These are phyloP conservation scores for Platysteira castanea DNA, from an alignment of 2,113 vertebrate genomes.

Conservation along the genomic window DNA sequence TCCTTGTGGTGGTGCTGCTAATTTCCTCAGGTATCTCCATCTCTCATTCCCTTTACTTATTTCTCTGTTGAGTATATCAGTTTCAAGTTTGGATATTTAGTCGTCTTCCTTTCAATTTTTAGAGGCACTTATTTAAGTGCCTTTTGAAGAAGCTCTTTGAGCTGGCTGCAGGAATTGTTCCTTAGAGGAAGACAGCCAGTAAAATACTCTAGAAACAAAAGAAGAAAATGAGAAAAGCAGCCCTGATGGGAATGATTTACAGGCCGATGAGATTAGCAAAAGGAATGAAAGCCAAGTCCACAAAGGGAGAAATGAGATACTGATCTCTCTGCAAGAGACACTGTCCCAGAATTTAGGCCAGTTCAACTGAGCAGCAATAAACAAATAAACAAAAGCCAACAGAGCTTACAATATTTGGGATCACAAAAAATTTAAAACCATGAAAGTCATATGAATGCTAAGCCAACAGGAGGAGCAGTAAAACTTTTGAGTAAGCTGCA, in stretches of 20 bases:
- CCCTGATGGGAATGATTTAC: not conserved
- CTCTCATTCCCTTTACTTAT: not conserved
- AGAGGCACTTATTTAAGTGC: not conserved
- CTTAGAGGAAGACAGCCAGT: not conserved
- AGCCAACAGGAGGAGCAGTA: not conserved
- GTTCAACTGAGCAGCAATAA: constrained; percentile 7
- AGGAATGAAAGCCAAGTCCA: not conserved
- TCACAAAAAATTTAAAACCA: not conserved
- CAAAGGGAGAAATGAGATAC: constrained; percentile 20
- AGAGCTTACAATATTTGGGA: not conserved
- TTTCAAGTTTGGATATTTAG: not conserved
- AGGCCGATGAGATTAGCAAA: not conserved
- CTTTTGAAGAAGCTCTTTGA: not conserved
- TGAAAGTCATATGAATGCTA: not conserved
- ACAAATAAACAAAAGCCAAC: not conserved
- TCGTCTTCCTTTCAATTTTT: not conserved
- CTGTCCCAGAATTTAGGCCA: not conserved
- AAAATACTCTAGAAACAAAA: constrained; percentile 16
- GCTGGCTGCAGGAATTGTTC: not conserved
- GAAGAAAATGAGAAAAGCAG: constrained; percentile 36
- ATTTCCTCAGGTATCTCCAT: not conserved
- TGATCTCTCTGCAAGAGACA: not conserved
- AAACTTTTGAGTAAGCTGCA: not conserved
- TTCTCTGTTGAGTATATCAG: not conserved
- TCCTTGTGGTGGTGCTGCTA: not conserved